Percentiles rank a stretch among this genome's conserved stretches.
phyloP scores from a whole-genome alignment of 2,113 vertebrate species.

The Gadus macrocephalus region DNA sequence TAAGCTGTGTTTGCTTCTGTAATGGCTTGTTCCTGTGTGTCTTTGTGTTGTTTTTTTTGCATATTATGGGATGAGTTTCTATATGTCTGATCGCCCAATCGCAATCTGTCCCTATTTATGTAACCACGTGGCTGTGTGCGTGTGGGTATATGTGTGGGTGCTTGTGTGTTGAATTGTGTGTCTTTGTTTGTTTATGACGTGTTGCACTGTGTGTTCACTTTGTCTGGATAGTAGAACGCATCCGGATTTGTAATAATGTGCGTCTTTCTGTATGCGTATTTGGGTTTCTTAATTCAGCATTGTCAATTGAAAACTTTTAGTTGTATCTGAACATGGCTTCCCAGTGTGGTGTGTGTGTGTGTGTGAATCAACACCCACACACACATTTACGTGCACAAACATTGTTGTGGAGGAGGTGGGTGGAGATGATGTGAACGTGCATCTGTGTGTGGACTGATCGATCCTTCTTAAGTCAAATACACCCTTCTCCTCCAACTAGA shows the following conservation, averaged over 20 bases:
- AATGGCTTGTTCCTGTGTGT: neutral
- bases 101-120: neutral
- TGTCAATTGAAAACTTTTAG: neutral
- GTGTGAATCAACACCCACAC: neutral
- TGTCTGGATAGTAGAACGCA: neutral
- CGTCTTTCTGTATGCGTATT: neutral
- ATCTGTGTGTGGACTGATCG: slow-evolving; percentile 17
- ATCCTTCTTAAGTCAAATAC: slow-evolving; percentile 52
- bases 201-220: neutral
- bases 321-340: neutral
- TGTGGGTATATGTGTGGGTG: neutral
- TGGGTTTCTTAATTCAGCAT: neutral
- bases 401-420: slow-evolving; percentile 44
- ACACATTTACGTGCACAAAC: neutral
- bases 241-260: neutral
- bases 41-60: neutral
- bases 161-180: neutral
- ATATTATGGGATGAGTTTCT: neutral
- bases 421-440: slow-evolving; percentile 43
- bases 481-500: slow-evolving; percentile 19
- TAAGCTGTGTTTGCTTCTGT: slow-evolving; percentile 3
- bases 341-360: neutral
- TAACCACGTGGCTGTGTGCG: neutral
- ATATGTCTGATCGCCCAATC: slow-evolving; percentile 1
- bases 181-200: neutral